Evolutionary conservation across 2,888 invertebrate genomes (phyloP).

Genomic region (Willowsia nigromaculata): DNA sequence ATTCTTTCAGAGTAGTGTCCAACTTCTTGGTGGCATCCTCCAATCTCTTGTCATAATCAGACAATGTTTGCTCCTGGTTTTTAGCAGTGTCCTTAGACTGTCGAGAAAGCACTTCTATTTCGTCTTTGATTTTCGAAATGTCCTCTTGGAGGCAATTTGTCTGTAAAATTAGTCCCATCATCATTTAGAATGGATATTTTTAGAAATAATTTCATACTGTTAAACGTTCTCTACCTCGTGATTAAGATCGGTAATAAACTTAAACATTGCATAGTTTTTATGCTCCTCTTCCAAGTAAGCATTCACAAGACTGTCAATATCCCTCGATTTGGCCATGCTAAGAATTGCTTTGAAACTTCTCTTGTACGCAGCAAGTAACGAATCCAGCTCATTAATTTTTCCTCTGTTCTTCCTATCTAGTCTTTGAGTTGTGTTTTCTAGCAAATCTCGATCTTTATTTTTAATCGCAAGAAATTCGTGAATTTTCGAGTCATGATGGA

Average conservation of each 20-base stretch:
- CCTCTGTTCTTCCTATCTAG: slow-evolving; percentile 67
- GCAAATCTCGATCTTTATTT: slow-evolving; percentile 67
- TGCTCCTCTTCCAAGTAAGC: slow-evolving; percentile 71
- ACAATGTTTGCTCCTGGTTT: slow-evolving; percentile 40
- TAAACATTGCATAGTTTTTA: slow-evolving; percentile 73
- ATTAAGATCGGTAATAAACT: slow-evolving; percentile 71
- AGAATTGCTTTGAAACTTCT: slow-evolving; percentile 71
- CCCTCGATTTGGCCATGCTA: slow-evolving; percentile 62
- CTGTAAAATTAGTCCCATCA: slow-evolving; percentile 27
- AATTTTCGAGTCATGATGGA: slow-evolving; percentile 74
- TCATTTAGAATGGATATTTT: no score
- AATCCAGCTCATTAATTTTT: slow-evolving; percentile 66
- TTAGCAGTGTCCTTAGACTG: slow-evolving; percentile 32
- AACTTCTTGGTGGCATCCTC: slow-evolving; percentile 52
- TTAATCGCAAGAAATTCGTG: slow-evolving; percentile 70
- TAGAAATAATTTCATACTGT: no score
- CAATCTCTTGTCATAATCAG: slow-evolving; percentile 43
- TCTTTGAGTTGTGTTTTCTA: slow-evolving; percentile 65
- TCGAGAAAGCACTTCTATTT: slow-evolving; percentile 69
- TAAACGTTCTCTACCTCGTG: slow-evolving; percentile 74
- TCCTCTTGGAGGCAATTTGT: slow-evolving; percentile 65
- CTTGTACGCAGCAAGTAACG: slow-evolving; percentile 67
- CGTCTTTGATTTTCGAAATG: slow-evolving; percentile 63
- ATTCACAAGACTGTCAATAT: slow-evolving; percentile 69
- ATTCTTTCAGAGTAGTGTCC: slow-evolving; percentile 58